Evolutionary conservation across 2,113 vertebrate genomes (phyloP).

Genomic region (Oenanthe melanoleuca): DNA sequence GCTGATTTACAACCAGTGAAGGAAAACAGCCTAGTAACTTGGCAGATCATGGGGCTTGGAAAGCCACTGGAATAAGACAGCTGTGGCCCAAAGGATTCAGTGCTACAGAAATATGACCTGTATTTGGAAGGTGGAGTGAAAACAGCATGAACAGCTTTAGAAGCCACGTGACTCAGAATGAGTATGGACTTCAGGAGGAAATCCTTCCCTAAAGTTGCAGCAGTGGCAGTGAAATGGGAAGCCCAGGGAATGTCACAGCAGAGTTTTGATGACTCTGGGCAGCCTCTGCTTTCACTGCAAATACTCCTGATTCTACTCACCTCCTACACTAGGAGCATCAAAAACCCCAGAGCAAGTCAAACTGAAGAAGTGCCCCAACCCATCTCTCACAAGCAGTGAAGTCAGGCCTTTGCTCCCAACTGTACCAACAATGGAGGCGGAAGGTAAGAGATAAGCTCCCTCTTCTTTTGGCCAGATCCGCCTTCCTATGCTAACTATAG

Average conservation of each 20-base stretch:
- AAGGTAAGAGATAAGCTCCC: not conserved
- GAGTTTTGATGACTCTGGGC: not conserved
- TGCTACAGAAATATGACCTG: not conserved
- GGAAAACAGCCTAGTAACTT: not conserved
- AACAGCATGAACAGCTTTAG: not conserved
- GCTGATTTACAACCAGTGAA: not conserved
- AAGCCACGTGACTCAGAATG: not conserved
- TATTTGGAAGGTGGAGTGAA: not conserved
- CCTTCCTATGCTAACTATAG: not conserved
- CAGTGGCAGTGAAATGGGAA: not conserved
- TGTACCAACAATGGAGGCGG: rapidly evolving
- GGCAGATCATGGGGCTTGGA: not conserved
- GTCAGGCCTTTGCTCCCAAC: not conserved
- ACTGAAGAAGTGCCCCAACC: not conserved
- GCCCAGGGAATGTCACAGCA: not conserved
- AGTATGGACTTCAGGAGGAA: not conserved
- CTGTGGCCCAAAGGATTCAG: not conserved
- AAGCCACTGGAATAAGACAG: not conserved
- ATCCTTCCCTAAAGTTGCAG: not conserved
- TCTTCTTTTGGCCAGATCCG: not conserved
- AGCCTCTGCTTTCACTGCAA: not conserved
- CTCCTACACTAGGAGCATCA: not conserved
- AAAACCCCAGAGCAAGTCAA: not conserved
- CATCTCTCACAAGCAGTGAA: not conserved
- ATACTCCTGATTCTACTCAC: not conserved